Evolutionary conservation across 37 sponge, comb jelly and placozoan species (phyloP).

Genomic region (Ianthella basta): DNA sequence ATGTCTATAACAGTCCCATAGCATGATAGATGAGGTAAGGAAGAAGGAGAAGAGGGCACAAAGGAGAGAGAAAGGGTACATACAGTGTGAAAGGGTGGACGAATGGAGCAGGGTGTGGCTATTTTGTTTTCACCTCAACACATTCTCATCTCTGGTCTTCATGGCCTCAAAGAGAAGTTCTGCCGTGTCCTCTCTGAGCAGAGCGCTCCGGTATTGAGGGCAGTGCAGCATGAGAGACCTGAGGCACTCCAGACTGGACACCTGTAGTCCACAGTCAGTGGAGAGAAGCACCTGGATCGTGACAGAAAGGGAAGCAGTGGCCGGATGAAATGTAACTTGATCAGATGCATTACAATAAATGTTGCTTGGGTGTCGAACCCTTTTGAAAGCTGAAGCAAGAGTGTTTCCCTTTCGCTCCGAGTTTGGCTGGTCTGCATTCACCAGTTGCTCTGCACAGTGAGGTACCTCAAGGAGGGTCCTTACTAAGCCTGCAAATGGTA

Average conservation of each 20-base stretch:
- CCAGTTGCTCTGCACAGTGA: slow-evolving; percentile 44
- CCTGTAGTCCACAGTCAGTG: slow-evolving; percentile 53
- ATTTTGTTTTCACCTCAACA: slow-evolving; percentile 19
- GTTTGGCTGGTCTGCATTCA: slow-evolving; percentile 52
- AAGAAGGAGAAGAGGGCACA: no score
- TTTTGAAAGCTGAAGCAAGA: slow-evolving; percentile 60
- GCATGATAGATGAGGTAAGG: no score
- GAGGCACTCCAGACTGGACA: slow-evolving; percentile 66
- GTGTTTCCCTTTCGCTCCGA: slow-evolving; percentile 21
- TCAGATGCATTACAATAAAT: no score
- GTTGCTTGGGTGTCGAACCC: no score
- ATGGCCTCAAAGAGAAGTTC: slow-evolving; percentile 76
- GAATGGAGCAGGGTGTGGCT: background rate
- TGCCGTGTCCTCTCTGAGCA: slow-evolving; percentile 73
- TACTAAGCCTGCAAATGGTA: slow-evolving; percentile 37
- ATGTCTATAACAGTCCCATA: no score
- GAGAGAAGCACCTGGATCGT: slow-evolving; percentile 57
- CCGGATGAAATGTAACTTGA: background rate
- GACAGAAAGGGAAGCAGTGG: background rate
- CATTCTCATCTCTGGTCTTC: slow-evolving; percentile 53
- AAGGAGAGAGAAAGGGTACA: slow-evolving; percentile 44
- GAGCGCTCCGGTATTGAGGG: slow-evolving; percentile 35
- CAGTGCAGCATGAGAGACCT: slow-evolving; percentile 49
- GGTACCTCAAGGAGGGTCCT: slow-evolving; percentile 35
- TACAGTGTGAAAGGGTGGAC: background rate